Evolutionary conservation across 2,888 invertebrate genomes (phyloP), one percentile per base, ranked within the genome.

Genomic region (Agrotis segetum): DNA sequence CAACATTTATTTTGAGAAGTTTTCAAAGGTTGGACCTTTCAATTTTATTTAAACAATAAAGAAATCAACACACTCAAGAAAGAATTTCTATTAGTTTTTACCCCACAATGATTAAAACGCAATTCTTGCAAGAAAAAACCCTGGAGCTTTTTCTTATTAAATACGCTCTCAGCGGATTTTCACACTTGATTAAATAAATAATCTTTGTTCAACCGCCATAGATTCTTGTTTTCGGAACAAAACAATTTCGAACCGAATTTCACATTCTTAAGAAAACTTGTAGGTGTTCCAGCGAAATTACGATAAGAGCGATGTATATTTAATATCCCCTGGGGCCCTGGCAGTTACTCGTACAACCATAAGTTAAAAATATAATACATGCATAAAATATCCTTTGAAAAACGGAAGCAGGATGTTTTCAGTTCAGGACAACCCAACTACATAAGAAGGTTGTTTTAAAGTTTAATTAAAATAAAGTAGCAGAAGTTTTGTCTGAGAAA

Each of bases 381-480:
- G 13, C 6, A 49, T 49, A 21, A 44, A 58, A 40, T 44, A 19
- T 50, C 34, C 1, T 49, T 46, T 29, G 44, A 77, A 69, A 58
- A 49, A 34, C 34, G 55, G 19, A 59, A 21, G 14, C 13, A 19
- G 24, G 24, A 46, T 14, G 34, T 74, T n/a, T 34, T 52, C 21
- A 50, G 66, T 62, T 64, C 7, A 40, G 11, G 40, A 40, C 9
- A 40, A 21, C 16, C 29, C 49, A 29, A 40, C 50, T 29, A 40
- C 55, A 17, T 50, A 50, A 56, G 58, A 61, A 11, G 11, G 3
- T 64, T 49, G 46, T 77, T 63, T 61, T 62, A 14, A 64, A 82
- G 7, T 60, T 63, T 82, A 59, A 78, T 81, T 77, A 56, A 49
- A 81, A 61, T 71, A 60, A 40, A 56, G 24, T 50, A 46, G 56